These are phyloP conservation scores for Drosophila watanabei DNA, from an alignment of 1,140 invertebrate genomes.

Conservation along the genomic window DNA sequence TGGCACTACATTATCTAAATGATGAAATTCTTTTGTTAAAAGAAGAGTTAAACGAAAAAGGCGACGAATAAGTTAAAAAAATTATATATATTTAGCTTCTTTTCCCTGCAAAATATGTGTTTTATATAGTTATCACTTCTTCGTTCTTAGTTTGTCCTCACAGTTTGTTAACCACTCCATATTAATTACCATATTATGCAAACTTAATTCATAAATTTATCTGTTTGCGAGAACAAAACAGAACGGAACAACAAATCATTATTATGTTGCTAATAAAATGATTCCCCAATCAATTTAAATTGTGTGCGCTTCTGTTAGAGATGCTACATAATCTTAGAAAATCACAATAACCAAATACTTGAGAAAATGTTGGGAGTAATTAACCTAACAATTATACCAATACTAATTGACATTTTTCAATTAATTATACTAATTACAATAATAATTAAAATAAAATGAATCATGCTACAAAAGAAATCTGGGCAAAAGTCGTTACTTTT, in stretches of 20 bases:
- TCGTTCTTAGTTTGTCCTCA: not conserved
- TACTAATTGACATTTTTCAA: too few species aligned
- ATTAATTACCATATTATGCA: slow-evolving; percentile 53
- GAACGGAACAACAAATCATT: slow-evolving; percentile 58
- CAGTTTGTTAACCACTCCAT: slow-evolving; percentile 19
- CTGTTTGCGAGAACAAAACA: slow-evolving; percentile 33
- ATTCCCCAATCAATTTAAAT: slow-evolving; percentile 63
- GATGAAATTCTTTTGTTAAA: slow-evolving; percentile 61
- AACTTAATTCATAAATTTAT: slow-evolving; percentile 67
- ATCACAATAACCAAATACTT: not conserved
- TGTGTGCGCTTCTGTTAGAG: slow-evolving; percentile 42
- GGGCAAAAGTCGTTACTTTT: not conserved
- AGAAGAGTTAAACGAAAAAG: slow-evolving; percentile 42
- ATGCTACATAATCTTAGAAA: slow-evolving; percentile 16
- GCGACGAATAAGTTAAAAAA: slow-evolving; percentile 47
- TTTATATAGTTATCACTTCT: not conserved
- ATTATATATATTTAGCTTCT: not conserved
- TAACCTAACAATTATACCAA: not conserved
- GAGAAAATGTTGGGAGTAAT: not conserved
- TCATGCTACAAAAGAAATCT: not conserved
- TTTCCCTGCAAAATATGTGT: not conserved
- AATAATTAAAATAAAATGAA: not conserved
- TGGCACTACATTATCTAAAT: slow-evolving; percentile 57
- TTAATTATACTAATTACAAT: too few species aligned
- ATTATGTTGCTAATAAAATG: slow-evolving; percentile 74